Percentiles rank a stretch among this genome's conserved stretches.
phyloP scores from a whole-genome alignment of 2,113 vertebrate species.

The Alectura lathami region DNA sequence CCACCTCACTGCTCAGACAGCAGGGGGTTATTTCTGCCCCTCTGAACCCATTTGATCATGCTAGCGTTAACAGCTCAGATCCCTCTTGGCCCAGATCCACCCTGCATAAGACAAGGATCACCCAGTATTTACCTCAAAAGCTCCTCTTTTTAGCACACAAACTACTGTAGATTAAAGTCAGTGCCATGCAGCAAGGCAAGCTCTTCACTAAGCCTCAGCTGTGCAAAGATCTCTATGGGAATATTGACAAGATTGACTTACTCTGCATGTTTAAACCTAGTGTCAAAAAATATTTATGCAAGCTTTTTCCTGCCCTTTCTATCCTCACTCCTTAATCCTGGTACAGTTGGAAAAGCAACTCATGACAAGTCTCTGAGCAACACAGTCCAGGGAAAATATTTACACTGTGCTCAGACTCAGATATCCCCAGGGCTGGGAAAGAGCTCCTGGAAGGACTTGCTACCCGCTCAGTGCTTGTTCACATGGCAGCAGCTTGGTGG shows the following conservation, averaged over 20 bases:
- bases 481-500: not conserved
- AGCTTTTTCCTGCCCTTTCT: not conserved
- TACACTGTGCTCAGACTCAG: not conserved
- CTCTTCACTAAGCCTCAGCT: not conserved
- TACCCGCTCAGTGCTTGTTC: too few species aligned
- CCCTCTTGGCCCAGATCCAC: not conserved
- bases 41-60: not conserved
- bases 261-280: constrained; percentile 14
- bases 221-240: not conserved
- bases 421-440: not conserved
- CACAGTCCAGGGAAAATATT: constrained; percentile 21
- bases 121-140: not conserved
- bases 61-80: not conserved
- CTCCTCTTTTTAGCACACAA: not conserved
- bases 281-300: constrained; percentile 25
- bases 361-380: not conserved
- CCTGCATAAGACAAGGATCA: not conserved
- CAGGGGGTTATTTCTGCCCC: not conserved
- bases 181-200: not conserved
- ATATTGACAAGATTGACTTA: constrained; percentile 6
- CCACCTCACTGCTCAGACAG: not conserved
- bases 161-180: not conserved
- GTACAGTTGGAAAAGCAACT: not conserved
- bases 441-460: not conserved
- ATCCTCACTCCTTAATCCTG: constrained; percentile 23